A percentile compares a stretch with the other conserved stretches of the same genome.
These are phyloP conservation scores for Ateles fusciceps DNA, from an alignment of 2,797 vertebrate genomes.

Conservation along the genomic window DNA sequence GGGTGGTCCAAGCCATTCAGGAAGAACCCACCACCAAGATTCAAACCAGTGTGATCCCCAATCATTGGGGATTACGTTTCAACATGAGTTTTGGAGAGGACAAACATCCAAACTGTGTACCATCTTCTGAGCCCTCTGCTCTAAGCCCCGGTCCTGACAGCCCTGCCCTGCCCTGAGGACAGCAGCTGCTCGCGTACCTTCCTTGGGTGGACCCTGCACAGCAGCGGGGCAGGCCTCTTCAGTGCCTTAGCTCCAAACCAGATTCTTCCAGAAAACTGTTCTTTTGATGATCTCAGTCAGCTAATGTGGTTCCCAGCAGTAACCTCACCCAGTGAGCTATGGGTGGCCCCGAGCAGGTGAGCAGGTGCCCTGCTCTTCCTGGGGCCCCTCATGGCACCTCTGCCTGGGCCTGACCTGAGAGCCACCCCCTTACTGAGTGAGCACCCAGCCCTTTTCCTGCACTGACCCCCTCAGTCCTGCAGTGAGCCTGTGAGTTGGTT, in stretches of 20 bases:
- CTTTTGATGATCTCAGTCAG: neutral
- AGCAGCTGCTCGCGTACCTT: no score
- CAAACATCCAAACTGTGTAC: neutral
- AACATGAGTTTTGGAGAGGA: neutral
- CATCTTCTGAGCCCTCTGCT: neutral
- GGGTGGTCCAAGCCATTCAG: neutral
- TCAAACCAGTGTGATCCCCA: neutral
- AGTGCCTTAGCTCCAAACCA: neutral
- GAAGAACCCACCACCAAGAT: neutral
- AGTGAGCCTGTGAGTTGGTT: neutral
- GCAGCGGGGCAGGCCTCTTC: no score
- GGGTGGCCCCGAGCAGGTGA: neutral
- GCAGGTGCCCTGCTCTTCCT: neutral
- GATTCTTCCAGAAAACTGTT: neutral
- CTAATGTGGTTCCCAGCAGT: no score
- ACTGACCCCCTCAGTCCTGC: neutral
- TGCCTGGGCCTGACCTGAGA: neutral
- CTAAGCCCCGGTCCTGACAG: neutral
- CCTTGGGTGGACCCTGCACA: accelerated
- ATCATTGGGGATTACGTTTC: neutral
- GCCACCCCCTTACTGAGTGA: neutral
- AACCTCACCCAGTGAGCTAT: neutral
- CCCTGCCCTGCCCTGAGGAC: neutral
- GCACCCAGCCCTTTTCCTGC: neutral
- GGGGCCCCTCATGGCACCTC: neutral